Evolutionary conservation across 2,888 invertebrate species (phyloP).

Genomic region (Sphaerophoria taeniata): DNA sequence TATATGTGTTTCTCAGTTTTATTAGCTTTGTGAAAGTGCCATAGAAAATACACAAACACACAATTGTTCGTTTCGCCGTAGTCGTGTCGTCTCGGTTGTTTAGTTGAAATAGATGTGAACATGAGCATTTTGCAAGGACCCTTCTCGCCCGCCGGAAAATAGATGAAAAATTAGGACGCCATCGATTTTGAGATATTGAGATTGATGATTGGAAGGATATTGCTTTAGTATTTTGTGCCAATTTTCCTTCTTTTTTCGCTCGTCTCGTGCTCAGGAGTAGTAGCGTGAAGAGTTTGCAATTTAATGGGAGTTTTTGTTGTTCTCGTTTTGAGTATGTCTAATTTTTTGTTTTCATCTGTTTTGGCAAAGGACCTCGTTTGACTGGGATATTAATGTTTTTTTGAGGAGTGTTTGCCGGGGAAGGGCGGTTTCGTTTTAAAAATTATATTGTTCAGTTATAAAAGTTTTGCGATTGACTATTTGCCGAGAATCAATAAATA

Average conservation of each 20-base stretch:
- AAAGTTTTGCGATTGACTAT: constrained; percentile 21
- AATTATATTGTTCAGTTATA: background rate
- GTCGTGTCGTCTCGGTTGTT: background rate
- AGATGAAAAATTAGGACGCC: constrained; percentile 71
- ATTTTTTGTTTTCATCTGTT: constrained; percentile 13
- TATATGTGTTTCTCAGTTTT: constrained; percentile 63
- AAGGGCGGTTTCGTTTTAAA: background rate
- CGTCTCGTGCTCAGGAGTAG: background rate
- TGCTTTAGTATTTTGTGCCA: constrained; percentile 27
- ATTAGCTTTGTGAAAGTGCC: constrained; percentile 70
- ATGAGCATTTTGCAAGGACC: constrained; percentile 4
- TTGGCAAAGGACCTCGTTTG: constrained; percentile 71
- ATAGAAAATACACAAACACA: constrained; percentile 32
- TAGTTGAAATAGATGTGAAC: constrained; percentile 17
- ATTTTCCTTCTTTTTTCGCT: background rate
- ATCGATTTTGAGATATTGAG: constrained; percentile 72
- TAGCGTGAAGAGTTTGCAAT: constrained; percentile 59
- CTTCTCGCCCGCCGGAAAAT: constrained; percentile 28
- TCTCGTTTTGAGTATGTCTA: constrained; percentile 27
- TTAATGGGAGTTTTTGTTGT: constrained; percentile 39
- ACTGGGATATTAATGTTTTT: constrained; percentile 36
- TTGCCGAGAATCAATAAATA: constrained; percentile 8
- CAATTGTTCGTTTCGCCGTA: background rate
- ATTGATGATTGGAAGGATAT: constrained; percentile 66
- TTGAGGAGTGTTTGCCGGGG: constrained; percentile 2